Evolutionary conservation across 2,797 vertebrate species (phyloP).

Genomic region (Dryobates pubescens): DNA sequence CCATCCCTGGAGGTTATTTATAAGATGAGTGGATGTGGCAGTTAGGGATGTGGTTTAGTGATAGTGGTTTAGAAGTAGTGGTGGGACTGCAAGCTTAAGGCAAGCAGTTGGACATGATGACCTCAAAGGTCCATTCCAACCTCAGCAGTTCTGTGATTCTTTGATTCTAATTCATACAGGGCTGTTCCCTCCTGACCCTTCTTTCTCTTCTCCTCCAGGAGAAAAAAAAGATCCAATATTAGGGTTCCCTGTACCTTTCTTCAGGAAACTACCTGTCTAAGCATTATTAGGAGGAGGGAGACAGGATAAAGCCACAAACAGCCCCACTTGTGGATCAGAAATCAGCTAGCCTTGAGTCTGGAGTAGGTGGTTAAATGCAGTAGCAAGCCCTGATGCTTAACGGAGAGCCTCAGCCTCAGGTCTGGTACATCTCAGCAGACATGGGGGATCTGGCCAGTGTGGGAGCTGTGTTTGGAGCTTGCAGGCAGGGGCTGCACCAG

Average conservation of each 20-base stretch:
- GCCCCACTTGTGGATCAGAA: background rate
- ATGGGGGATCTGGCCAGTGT: background rate
- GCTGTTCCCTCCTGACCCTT: background rate
- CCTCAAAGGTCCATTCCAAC: too few relatives aligned
- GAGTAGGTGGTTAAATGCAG: background rate
- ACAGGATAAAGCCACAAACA: background rate
- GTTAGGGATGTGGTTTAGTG: too few relatives aligned
- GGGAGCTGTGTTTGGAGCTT: rapidly evolving
- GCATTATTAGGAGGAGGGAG: background rate
- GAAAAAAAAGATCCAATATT: background rate
- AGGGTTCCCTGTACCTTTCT: background rate
- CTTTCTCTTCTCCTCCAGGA: background rate
- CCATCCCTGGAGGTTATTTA: too few relatives aligned
- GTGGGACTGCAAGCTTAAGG: too few relatives aligned
- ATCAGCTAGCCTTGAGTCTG: background rate
- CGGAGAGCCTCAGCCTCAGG: background rate
- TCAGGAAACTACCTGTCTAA: background rate
- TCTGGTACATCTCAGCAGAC: background rate
- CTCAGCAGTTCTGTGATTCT: too few relatives aligned
- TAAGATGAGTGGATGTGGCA: too few relatives aligned
- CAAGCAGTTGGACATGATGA: too few relatives aligned
- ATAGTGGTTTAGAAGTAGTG: too few relatives aligned
- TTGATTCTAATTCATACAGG: too few relatives aligned
- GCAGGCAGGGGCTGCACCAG: background rate
- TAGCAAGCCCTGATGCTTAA: background rate